Conservation (phyloP, 2,113 vertebrate genomes). For the Anoura caudifer region DNA sequence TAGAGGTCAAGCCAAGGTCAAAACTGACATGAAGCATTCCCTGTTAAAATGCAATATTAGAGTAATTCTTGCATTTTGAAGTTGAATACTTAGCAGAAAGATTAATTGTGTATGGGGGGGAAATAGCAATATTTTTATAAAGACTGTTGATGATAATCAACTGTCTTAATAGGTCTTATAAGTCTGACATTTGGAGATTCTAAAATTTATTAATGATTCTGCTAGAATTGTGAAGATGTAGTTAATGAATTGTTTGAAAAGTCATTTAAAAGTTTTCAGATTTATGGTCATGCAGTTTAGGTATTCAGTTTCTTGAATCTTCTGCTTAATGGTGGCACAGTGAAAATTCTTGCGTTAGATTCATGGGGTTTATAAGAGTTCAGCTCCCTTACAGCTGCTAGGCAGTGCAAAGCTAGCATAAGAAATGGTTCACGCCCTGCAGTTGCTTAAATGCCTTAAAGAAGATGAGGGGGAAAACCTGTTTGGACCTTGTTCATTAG, state of each 20-base stretch:
- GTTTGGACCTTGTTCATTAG: background rate
- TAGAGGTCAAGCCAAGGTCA: constrained; percentile 63
- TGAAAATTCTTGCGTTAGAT: constrained; percentile 22
- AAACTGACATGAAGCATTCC: constrained; percentile 25
- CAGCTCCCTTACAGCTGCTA: background rate
- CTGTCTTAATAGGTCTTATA: background rate
- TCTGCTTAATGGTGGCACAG: constrained; percentile 4
- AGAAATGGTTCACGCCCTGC: background rate
- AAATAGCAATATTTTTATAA: constrained; percentile 30
- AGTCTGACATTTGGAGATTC: background rate
- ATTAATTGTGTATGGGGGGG: background rate
- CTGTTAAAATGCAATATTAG: constrained; percentile 54
- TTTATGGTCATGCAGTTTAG: background rate
- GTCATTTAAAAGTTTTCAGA: constrained; percentile 33
- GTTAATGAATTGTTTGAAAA: constrained; percentile 32
- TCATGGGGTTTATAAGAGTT: background rate
- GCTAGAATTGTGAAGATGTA: background rate
- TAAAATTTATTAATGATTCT: constrained; percentile 44
- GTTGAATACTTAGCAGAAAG: constrained; percentile 26
- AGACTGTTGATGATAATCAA: background rate
- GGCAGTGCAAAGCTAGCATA: background rate
- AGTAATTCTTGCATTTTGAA: constrained; percentile 48
- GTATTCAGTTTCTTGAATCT: constrained; percentile 20
- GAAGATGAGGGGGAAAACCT: background rate
- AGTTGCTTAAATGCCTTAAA: background rate